Conservation (phyloP, 2,113 vertebrate genomes). For the Otocyon megalotis region DNA sequence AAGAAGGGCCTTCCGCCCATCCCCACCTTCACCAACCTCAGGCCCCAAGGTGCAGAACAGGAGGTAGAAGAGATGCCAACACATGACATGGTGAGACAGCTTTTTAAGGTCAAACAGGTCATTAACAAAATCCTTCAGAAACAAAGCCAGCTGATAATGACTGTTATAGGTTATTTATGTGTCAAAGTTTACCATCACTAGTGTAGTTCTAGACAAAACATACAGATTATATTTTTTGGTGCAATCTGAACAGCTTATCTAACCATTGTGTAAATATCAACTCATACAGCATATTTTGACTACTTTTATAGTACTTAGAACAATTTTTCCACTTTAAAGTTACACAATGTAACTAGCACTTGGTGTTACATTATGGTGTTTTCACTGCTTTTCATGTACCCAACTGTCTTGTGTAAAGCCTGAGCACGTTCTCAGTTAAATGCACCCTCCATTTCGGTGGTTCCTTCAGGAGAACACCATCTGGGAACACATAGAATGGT, state of each 20-base stretch:
- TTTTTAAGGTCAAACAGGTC: background rate
- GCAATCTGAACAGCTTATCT: background rate
- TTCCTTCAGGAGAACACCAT: background rate
- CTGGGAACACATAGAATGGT: background rate
- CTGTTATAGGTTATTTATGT: background rate
- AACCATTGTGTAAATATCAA: constrained; percentile 30
- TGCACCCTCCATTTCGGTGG: background rate
- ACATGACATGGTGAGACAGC: background rate
- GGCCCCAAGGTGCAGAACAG: background rate
- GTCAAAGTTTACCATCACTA: background rate
- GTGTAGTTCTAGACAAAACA: background rate
- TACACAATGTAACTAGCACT: background rate
- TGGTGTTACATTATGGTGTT: background rate
- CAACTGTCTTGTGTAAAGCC: background rate
- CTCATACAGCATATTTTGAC: background rate
- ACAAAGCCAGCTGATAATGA: background rate
- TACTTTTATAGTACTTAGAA: background rate
- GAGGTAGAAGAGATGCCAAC: background rate
- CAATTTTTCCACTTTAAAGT: constrained; percentile 3
- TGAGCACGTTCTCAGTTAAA: background rate
- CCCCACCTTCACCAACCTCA: background rate
- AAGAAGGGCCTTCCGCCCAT: background rate
- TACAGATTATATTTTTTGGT: background rate
- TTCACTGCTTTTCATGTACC: background rate
- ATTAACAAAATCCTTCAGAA: background rate